These are phyloP conservation scores for Hydrozoanthus gracilis DNA, from an alignment of 92 coral and sea anemone genomes.

Conservation along the genomic window DNA sequence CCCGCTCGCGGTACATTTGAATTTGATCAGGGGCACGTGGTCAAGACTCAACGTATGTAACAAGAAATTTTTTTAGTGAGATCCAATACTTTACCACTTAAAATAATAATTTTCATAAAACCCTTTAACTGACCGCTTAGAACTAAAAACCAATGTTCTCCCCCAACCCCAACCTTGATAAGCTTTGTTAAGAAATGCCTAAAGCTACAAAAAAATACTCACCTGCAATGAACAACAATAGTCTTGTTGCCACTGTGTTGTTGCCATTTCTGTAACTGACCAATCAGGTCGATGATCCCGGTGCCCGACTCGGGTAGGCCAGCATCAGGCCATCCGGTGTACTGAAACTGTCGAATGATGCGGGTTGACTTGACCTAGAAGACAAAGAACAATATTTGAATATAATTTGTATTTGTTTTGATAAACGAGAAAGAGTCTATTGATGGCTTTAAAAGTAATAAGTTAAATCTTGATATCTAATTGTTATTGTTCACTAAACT, in stretches of 20 bases:
- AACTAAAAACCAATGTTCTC: background rate
- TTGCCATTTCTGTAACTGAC: slow-evolving; percentile 94
- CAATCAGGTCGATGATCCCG: slow-evolving; percentile 84
- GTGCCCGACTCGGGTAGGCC: slow-evolving; percentile 91
- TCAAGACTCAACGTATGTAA: too few relatives aligned
- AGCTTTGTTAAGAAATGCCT: too few relatives aligned
- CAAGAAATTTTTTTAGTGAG: too few relatives aligned
- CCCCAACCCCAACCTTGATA: background rate
- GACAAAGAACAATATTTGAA: background rate
- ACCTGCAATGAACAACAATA: slow-evolving; percentile 95
- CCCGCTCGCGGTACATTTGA: too few relatives aligned
- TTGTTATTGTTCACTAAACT: too few relatives aligned
- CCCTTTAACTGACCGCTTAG: background rate
- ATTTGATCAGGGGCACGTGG: too few relatives aligned
- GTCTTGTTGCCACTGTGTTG: slow-evolving; percentile 91
- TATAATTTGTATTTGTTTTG: too few relatives aligned
- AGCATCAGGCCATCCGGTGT: slow-evolving; percentile 85
- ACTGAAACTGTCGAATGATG: slow-evolving; percentile 85
- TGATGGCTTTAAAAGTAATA: too few relatives aligned
- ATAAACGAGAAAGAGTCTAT: background rate
- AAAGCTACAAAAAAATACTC: background rate
- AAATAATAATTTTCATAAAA: too few relatives aligned
- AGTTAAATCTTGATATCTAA: too few relatives aligned
- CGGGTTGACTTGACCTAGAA: slow-evolving; percentile 83
- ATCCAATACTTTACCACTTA: too few relatives aligned